These are phyloP conservation scores for Colletes collaris DNA, from an alignment of 2,888 invertebrate genomes.

Conservation along the genomic window DNA sequence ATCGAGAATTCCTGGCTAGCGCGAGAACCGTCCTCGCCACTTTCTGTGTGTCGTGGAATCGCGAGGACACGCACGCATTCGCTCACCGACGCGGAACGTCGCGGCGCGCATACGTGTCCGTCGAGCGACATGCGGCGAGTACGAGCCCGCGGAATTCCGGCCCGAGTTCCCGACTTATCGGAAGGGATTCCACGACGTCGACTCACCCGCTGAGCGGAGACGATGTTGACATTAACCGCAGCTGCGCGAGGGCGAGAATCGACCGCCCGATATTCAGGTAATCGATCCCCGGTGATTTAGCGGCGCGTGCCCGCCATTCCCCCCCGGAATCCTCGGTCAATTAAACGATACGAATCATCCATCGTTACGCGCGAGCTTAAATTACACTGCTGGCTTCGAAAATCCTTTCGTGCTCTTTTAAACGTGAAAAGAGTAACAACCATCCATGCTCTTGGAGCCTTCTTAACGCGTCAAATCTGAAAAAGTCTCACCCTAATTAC, in stretches of 20 bases:
- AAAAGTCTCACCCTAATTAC: no score
- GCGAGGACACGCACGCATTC: no score
- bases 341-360: no score
- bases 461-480: no score
- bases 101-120: constrained; percentile 13
- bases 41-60: not conserved
- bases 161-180: constrained; percentile 42
- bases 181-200: constrained; percentile 44
- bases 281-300: constrained; percentile 54
- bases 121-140: constrained; percentile 31
- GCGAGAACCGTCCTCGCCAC: constrained; percentile 30
- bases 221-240: constrained; percentile 36
- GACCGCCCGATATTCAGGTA: constrained; percentile 10
- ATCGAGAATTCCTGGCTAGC: constrained; percentile 64
- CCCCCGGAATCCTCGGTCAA: no score
- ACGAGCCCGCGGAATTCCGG: constrained; percentile 43
- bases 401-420: no score
- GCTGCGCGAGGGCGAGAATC: no score
- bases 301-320: constrained; percentile 18
- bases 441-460: no score
- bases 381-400: no score
- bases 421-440: no score
- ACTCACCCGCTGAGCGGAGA: constrained; percentile 32
- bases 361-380: no score
- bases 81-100: not conserved